phyloP scores from a whole-genome alignment of 2,888 invertebrate genomes.

The Matsumyia berberina region DNA sequence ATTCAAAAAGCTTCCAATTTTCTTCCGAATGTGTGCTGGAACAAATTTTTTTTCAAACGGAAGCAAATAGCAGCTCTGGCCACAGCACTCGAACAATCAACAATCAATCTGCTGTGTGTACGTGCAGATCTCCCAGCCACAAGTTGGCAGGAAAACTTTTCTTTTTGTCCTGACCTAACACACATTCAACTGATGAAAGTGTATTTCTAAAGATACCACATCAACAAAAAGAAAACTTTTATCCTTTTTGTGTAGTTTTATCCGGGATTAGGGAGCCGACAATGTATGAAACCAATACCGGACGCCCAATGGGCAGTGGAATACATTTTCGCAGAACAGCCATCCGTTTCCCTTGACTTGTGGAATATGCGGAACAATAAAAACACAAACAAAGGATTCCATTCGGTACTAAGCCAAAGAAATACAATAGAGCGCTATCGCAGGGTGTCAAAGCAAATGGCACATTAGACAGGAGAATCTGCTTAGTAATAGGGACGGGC shows the following conservation, averaged over 20 bases:
- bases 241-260: conserved; percentile 25
- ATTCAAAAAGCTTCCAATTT: too few relatives aligned
- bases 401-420: background rate
- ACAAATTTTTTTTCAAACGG: too few relatives aligned
- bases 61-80: background rate
- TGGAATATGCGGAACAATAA: conserved; percentile 17
- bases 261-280: background rate
- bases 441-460: conserved; percentile 20
- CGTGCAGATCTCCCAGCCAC: conserved; percentile 9
- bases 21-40: too few relatives aligned
- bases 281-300: background rate
- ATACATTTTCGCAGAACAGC: background rate
- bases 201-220: conserved; percentile 12
- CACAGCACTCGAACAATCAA: conserved; percentile 7
- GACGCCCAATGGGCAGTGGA: background rate
- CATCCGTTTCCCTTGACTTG: background rate
- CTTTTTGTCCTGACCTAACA: background rate
- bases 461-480: conserved; percentile 11
- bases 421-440: background rate
- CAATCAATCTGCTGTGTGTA: conserved; percentile 21
- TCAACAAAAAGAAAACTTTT: background rate
- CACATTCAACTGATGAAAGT: background rate
- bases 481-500: conserved; percentile 7
- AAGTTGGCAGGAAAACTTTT: conserved; percentile 24
- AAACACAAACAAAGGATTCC: background rate